phyloP scores from a whole-genome alignment of 2,888 invertebrate genomes.

The Cephus sareptanus region DNA sequence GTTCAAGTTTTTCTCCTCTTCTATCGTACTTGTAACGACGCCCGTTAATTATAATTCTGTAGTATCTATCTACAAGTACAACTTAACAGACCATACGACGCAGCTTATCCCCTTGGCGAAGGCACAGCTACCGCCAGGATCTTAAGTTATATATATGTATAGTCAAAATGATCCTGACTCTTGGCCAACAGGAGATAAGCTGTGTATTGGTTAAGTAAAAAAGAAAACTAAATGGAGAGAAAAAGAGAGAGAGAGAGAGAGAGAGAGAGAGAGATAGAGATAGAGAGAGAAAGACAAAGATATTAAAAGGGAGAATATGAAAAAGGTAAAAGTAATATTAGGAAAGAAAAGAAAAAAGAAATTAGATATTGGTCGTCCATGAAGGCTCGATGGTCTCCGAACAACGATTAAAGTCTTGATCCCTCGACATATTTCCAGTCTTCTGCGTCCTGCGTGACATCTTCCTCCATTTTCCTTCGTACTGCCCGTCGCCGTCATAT shows the following conservation, averaged over 20 bases:
- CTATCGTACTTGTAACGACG: background rate
- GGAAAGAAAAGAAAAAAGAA: background rate
- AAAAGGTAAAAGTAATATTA: background rate
- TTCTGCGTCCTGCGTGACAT: background rate
- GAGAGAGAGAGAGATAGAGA: background rate
- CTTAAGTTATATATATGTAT: background rate
- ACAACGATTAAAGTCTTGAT: background rate
- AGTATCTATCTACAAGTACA: background rate
- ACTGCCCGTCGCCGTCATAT: background rate
- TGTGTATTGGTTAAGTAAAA: background rate
- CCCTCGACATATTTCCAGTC: background rate
- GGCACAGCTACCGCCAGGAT: background rate
- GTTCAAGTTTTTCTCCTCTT: background rate
- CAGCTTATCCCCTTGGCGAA: background rate
- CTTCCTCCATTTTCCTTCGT: background rate
- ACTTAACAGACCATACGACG: background rate
- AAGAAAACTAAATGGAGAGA: background rate
- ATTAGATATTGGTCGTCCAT: background rate
- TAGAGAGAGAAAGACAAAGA: background rate
- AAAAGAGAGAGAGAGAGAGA: background rate
- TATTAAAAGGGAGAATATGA: background rate
- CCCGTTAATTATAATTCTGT: background rate
- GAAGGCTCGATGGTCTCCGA: background rate
- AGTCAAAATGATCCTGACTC: background rate
- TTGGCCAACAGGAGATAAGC: background rate